Conservation (phyloP, 2,888 invertebrate species). For the Morpho deidamia region DNA sequence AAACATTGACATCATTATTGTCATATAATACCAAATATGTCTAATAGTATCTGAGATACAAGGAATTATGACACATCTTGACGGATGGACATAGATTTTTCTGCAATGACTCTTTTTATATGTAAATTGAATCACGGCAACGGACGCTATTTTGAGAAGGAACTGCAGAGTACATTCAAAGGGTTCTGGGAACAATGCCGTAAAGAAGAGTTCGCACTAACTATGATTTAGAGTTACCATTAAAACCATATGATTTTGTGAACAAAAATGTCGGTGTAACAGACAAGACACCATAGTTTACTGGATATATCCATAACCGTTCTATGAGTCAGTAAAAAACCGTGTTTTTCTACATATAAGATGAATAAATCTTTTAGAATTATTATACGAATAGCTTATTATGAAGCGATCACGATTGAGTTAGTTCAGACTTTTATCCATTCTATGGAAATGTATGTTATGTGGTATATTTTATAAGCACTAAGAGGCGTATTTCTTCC, state of each 20-base stretch:
- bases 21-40: not conserved
- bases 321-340: not conserved
- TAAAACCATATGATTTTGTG: not conserved
- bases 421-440: no score
- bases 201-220: conserved; percentile 14
- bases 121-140: conserved; percentile 58
- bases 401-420: no score
- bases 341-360: no score
- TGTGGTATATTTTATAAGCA: no score
- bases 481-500: no score
- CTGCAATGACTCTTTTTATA: conserved; percentile 59
- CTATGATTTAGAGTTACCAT: conserved; percentile 7
- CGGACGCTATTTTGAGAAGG: conserved; percentile 39
- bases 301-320: not conserved
- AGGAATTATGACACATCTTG: conserved; percentile 48
- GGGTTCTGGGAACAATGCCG: conserved; percentile 23
- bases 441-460: no score
- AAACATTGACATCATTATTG: not conserved
- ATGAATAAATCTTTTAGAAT: no score
- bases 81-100: conserved; percentile 67
- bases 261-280: conserved; percentile 5
- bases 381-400: no score
- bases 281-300: not conserved
- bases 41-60: conserved; percentile 4
- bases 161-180: conserved; percentile 18